phyloP scores from a whole-genome alignment of 1,140 invertebrate genomes.

The Megalonaias nervosa region DNA sequence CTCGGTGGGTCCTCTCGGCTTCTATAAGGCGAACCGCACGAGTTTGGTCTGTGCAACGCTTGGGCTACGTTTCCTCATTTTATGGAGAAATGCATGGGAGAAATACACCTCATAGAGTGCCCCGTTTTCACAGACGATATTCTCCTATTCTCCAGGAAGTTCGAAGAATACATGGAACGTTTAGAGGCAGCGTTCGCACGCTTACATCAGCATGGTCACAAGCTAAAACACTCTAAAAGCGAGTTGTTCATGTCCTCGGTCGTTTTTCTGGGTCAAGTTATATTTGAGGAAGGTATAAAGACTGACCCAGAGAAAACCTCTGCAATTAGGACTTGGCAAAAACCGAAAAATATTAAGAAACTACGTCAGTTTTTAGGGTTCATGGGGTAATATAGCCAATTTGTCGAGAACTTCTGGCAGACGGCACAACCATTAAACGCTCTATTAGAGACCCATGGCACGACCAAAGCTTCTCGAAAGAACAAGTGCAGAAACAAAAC shows the following conservation, averaged over 20 bases:
- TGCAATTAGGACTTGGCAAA: slow-evolving; percentile 1
- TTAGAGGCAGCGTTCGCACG: slow-evolving; percentile 64
- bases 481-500: no score
- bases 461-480: no score
- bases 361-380: slow-evolving; percentile 12
- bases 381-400: slow-evolving; percentile 7
- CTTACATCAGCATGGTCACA: slow-evolving; percentile 42
- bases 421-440: slow-evolving; percentile 10
- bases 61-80: slow-evolving; percentile 15
- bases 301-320: background rate
- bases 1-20: slow-evolving; percentile 13
- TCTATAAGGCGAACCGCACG: slow-evolving; percentile 25
- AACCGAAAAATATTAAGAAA: background rate
- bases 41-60: slow-evolving; percentile 3
- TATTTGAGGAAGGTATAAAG: slow-evolving; percentile 1
- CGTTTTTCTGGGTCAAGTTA: slow-evolving; percentile 2
- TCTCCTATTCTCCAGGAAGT: slow-evolving; percentile 63
- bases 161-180: slow-evolving; percentile 68
- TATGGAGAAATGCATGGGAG: slow-evolving; percentile 6
- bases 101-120: background rate
- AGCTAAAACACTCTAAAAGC: slow-evolving; percentile 36
- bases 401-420: slow-evolving; percentile 6
- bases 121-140: slow-evolving; percentile 73
- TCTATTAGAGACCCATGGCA: no score
- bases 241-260: slow-evolving; percentile 6